Base-by-base conservation (phyloP, 1,140 invertebrate genomes). In the Steinernema feltiae region DNA sequence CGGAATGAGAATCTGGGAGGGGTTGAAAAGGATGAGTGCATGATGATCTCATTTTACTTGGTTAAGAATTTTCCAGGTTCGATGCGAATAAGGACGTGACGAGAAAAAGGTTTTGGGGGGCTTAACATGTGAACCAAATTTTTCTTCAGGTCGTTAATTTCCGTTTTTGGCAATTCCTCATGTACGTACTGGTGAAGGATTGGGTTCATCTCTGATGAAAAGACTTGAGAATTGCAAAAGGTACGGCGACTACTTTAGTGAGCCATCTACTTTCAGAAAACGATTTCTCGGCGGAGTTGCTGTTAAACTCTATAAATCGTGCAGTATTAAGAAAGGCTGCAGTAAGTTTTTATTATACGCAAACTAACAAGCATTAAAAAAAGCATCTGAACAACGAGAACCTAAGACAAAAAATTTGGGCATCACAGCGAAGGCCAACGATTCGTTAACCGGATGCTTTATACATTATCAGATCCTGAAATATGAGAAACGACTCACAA, bases 391-490 rank as follows among this genome's bases (percentile, higher is more conserved):
- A 41, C 35, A 41, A 41, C 7, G 35, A 41, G 35, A 41, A 46
- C 7, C 7, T 12, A 46, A 12, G 41, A n/a, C 7, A 46, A 46
- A 7, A 46, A 7, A 46, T 46, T 46, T 46, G 21, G 3, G 29
- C 29, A 69, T 21, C 29, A 46, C 41, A 46, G n/a, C n/a, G 41
- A 12, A 46, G n/a, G 7, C 7, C 41, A 46, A 46, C 41, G 41
- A 46, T 7, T 7, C 7, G 41, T 48, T 74, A 76, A 24, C 63
- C 32, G n/a, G 70, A 76, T 15, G 75, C 75, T 30, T 63, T 32
- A 30, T 76, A 73, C 21, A 73, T 73, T 2, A 76, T 72, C 95
- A 96, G 29, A 92, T 93, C 87, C 94, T 63, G 53, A 63, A 63
- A 63, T 27, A 63, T 3, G 15, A 7, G 3, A 63, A 12, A 7